Evolutionary conservation across 2,888 invertebrate genomes (phyloP).

Genomic region (Latrodectus hesperus): DNA sequence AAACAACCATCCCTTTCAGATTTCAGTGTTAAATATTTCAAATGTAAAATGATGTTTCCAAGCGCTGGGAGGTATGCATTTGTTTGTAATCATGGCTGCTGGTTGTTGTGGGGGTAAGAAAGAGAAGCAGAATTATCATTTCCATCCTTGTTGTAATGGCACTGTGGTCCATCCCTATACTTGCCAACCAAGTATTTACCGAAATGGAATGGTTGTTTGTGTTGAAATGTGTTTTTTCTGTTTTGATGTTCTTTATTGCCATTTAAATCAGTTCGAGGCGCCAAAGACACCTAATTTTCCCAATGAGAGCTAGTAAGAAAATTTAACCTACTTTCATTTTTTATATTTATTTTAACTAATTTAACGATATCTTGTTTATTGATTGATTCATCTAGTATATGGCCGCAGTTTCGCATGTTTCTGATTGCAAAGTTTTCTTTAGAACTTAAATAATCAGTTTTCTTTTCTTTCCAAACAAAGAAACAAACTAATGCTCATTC

Average conservation of each 20-base stretch:
- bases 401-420: neutral
- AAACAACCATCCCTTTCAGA: too few species aligned
- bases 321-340: conserved; percentile 69
- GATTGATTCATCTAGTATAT: neutral
- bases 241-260: conserved; percentile 97
- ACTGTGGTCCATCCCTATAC: conserved; percentile 66
- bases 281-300: conserved; percentile 94
- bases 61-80: neutral
- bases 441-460: neutral
- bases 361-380: neutral
- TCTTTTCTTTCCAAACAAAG: neutral
- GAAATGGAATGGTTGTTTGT: conserved; percentile 81
- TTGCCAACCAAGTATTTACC: conserved; percentile 65
- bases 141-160: conserved; percentile 79
- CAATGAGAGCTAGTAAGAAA: conserved; percentile 94
- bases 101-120: conserved; percentile 94
- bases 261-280: conserved; percentile 93
- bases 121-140: conserved; percentile 87
- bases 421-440: neutral
- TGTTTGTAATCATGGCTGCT: conserved; percentile 82
- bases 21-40: too few species aligned
- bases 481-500: neutral
- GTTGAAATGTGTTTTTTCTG: conserved; percentile 99
- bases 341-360: conserved; percentile 6
- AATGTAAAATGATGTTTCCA: neutral